Base-by-base conservation (phyloP, 2,113 vertebrate genomes). In the Psephotus haematonotus region DNA sequence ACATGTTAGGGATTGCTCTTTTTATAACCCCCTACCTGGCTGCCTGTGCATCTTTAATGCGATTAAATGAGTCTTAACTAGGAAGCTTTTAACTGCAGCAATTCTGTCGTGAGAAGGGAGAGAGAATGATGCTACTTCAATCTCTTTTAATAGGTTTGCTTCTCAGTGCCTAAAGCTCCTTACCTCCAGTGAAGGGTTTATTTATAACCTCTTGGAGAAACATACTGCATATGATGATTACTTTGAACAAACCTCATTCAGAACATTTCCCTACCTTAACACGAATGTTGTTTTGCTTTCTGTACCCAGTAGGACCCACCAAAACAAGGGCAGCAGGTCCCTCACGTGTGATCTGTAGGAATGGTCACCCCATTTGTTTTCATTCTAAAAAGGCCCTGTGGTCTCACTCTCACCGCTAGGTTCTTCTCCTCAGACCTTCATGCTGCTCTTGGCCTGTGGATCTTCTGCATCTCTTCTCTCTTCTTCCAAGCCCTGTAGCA, bases 61-160 rank as follows among this genome's bases (percentile, higher is more conserved):
- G 27, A 89, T 86, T 91, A 82, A 92, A 79, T 64, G 69, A 89
- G 88, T 91, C 91, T 94, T 94, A 96, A 91, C 92, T 50, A 33
- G 94, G 93, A 82, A 63, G 94, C 91, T 88, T 86, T 82, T 55
- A 87, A 87, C 87, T 85, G 93, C 89, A 87, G 86, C 87, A 72
- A 9, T 39, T 14, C 74, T 63, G 82, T 70, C 74, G 67, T 35
- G 77, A 59, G 91, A 29, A 90, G 91, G 69, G 71, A 74, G 77
- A 3, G 6, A 47, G 91, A 89, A 23, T 78, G 82, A 69, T 6
- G 0, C 75, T 76, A 11, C 87, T 92, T 44, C 87, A 85, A 94
- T 96, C 91, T 82, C 78, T 57, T 44, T 69, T 96, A 96, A 96
- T 82, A 87, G 93, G 81, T 93, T 96, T 96, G 75, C 74, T 97